Evolutionary conservation across 2,888 invertebrate species (phyloP), one percentile per base, ranked within the genome.

Genomic region (Temnothorax unifasciatus): DNA sequence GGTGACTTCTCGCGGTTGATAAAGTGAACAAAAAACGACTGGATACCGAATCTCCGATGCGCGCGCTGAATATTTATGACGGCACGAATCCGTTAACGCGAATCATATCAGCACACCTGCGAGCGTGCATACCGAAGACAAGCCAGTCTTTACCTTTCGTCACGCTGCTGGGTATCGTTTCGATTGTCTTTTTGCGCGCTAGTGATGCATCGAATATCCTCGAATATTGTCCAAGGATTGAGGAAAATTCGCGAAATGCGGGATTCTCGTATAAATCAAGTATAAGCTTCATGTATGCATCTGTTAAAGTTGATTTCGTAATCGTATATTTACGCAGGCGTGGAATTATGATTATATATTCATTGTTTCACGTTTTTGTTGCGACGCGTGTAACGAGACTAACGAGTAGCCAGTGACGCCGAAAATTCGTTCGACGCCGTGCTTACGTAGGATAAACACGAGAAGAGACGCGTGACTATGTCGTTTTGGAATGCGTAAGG

Each of bases 41-140:
- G 44, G 18, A 6, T 44, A 41, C 29, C 84, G 83, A 87, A 81
- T 75, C 75, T 29, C n/a, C 41, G 68, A 69, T 50, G 73, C 66
- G 83, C 79, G 66, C 63, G 61, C 47, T 79, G 89, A 87, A 88
- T 89, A 88, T 82, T 88, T 84, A 88, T 88, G 77, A 41, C 52
- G 52, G 5, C 52, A 52, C 9, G 38, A 41, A 73, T 34, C 57
- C 6, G 79, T 59, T 59, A 59, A 79, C 15, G 34, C 57, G 13
- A 79, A 73, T 79, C 57, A 29, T 73, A 59, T 73, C 41, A 29
- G 47, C 5, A 47, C 50, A 34, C 34, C 25, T 34, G 38, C 8
- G n/a, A 44, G 52, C 69, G 15, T 21, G 34, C 41, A 15, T 1
- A 34, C n/a, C 18, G 50, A 38, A 25, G 64, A 71, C 54, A 77